These are phyloP conservation scores for Caenorhabditis sp. DNA, from an alignment of 2,888 invertebrate genomes.

Conservation along the genomic window DNA sequence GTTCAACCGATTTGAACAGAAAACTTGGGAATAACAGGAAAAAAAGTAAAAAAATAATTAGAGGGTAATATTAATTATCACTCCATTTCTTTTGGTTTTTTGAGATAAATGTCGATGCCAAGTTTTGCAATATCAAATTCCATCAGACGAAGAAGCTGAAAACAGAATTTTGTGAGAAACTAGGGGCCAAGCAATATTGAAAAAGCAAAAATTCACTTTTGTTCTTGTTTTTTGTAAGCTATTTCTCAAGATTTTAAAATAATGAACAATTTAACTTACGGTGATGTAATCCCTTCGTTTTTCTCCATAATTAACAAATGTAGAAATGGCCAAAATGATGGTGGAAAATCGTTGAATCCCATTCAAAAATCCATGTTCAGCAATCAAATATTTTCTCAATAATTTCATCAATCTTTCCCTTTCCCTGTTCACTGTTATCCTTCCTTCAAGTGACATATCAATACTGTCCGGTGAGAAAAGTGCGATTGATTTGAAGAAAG, in stretches of 20 bases:
- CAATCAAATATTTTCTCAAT: conserved; percentile 31
- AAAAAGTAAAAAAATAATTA: neutral
- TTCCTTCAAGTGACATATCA: conserved; percentile 25
- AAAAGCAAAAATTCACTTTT: neutral
- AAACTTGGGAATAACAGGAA: neutral
- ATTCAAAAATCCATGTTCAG: conserved; percentile 26
- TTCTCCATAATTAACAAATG: conserved; percentile 35
- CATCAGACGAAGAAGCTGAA: conserved; percentile 39
- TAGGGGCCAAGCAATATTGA: no score
- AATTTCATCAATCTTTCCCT: conserved; percentile 24
- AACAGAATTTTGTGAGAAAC: conserved; percentile 6
- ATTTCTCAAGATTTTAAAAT: no score
- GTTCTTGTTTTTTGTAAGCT: neutral
- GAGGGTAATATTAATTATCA: no score
- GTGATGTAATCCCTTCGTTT: conserved; percentile 36
- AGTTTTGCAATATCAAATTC: conserved; percentile 41
- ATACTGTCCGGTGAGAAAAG: conserved; percentile 46
- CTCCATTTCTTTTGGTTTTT: conserved; percentile 30
- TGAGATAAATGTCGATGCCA: conserved; percentile 48
- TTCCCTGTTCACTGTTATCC: conserved; percentile 25
- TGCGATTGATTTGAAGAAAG: conserved; percentile 51
- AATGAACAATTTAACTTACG: no score
- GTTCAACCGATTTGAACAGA: neutral
- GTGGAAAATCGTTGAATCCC: conserved; percentile 25
- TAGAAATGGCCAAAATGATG: conserved; percentile 25